Percentiles rank a stretch among this genome's conserved stretches.
Evolutionary conservation across 64 coral and sea anemone genomes (phyloP).

Genomic region (Dendrophyllia cribrosa): DNA sequence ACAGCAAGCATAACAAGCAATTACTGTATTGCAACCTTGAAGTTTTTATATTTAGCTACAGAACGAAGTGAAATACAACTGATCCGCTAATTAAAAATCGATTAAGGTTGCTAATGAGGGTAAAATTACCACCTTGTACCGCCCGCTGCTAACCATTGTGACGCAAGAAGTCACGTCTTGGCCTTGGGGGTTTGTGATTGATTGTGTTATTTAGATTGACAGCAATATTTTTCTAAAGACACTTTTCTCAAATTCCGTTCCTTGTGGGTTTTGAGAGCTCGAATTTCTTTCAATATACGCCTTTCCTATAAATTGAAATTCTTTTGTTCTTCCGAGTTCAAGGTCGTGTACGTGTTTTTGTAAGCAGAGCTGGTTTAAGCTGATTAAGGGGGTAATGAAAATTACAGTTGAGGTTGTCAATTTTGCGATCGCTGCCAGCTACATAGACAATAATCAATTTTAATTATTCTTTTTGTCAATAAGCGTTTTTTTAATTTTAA

Average conservation of each 20-base stretch:
- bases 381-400: no score
- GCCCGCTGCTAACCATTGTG: background rate
- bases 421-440: background rate
- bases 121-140: background rate
- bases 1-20: no score
- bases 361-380: background rate
- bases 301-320: background rate
- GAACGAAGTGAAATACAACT: background rate
- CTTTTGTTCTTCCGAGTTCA: background rate
- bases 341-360: background rate
- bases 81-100: constrained; percentile 10
- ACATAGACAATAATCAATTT: background rate
- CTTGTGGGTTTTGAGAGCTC: background rate
- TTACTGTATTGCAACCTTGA: no score
- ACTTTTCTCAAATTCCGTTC: background rate
- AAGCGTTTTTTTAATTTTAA: no score
- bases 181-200: background rate
- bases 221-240: background rate
- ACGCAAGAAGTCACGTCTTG: background rate
- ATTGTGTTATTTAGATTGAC: no score
- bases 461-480: no score
- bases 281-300: background rate
- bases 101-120: constrained; percentile 19
- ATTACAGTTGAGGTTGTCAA: background rate
- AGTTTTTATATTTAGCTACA: no score